Evolutionary conservation across 2,113 vertebrate genomes (phyloP).

Genomic region (Oxyruncus cristatus): DNA sequence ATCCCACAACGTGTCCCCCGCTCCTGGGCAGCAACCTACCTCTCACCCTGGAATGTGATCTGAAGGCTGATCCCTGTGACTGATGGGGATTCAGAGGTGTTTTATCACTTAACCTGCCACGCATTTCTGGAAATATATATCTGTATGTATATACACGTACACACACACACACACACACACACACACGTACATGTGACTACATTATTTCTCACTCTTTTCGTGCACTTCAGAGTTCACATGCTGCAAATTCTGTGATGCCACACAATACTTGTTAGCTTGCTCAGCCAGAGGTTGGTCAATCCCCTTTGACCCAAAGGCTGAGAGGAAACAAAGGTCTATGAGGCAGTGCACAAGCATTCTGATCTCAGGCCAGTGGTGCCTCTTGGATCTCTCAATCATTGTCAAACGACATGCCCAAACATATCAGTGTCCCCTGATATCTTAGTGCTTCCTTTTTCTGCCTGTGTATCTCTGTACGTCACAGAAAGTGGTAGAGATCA

Average conservation of each 20-base stretch:
- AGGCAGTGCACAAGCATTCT: accelerated
- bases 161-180: accelerated
- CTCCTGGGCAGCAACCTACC: not conserved
- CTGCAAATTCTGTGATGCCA: not conserved
- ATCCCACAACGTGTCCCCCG: not conserved
- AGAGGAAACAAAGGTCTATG: not conserved
- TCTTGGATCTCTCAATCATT: not conserved
- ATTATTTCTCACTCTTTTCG: not conserved
- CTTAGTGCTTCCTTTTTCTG: not conserved
- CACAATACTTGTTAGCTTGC: accelerated
- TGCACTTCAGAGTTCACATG: not conserved
- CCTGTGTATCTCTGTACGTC: not conserved
- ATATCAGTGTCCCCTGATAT: not conserved
- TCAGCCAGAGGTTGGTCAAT: not conserved
- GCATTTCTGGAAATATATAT: accelerated
- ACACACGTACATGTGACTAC: accelerated
- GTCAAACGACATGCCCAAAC: not conserved
- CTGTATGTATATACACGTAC: not conserved
- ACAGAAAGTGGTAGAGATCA: not conserved
- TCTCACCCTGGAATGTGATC: not conserved
- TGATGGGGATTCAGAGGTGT: not conserved
- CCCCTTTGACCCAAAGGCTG: not conserved
- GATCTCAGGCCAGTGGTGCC: not conserved
- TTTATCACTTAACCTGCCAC: not conserved
- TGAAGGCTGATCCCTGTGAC: not conserved